These are phyloP conservation scores for Sakesphorus luctuosus DNA, from an alignment of 2,113 vertebrate species.

Conservation along the genomic window DNA sequence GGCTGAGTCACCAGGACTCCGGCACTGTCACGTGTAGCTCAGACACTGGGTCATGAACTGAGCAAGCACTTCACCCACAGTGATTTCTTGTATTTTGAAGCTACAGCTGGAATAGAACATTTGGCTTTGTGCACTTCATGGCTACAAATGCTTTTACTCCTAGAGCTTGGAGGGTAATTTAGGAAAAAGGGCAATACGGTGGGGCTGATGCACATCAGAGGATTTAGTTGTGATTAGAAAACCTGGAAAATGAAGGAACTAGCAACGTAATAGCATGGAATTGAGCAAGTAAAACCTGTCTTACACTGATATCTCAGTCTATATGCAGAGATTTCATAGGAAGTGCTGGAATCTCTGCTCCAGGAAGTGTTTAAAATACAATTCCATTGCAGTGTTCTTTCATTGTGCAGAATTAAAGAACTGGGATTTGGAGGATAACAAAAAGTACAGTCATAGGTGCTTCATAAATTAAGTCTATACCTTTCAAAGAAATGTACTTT, in stretches of 20 bases:
- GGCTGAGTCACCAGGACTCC: slow-evolving; percentile 15
- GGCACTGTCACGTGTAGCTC: slow-evolving; percentile 29
- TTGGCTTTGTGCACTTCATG: background rate
- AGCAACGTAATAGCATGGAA: background rate
- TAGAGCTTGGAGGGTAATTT: background rate
- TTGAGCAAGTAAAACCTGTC: background rate
- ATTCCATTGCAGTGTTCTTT: background rate
- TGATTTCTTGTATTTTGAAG: background rate
- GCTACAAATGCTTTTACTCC: background rate
- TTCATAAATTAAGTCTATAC: background rate
- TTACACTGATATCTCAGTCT: background rate
- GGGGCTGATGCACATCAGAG: background rate
- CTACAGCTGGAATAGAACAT: background rate
- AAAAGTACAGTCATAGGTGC: background rate
- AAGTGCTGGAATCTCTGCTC: background rate
- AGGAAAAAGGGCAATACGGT: background rate
- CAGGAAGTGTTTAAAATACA: background rate
- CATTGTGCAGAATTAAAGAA: background rate
- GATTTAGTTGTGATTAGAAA: background rate
- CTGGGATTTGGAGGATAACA: background rate
- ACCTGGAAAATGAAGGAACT: background rate
- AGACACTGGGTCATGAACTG: slow-evolving; percentile 21
- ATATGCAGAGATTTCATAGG: background rate
- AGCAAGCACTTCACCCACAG: fast-evolving
- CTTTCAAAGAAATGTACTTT: background rate